These are phyloP conservation scores for Bufo gargarizans DNA, from an alignment of 2,113 vertebrate genomes.

Conservation along the genomic window DNA sequence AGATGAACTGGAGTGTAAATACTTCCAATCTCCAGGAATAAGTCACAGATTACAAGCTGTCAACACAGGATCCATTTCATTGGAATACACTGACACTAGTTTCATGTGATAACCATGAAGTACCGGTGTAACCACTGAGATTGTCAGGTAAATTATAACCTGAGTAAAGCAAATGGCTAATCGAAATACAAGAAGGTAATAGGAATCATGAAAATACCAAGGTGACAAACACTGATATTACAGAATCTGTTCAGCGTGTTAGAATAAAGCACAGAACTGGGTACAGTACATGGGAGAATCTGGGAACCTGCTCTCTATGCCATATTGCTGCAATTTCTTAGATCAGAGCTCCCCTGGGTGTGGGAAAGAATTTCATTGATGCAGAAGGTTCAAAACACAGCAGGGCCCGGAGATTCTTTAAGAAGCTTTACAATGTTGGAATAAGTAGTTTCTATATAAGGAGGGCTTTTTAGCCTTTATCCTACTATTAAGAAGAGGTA, in stretches of 20 bases:
- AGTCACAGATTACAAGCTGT: constrained; percentile 52
- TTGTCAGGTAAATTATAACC: constrained; percentile 45
- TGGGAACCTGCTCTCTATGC: not conserved
- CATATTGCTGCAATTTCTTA: constrained; percentile 5
- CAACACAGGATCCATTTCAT: constrained; percentile 27
- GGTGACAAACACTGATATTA: not conserved
- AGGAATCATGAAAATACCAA: not conserved
- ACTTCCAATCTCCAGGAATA: constrained; percentile 44
- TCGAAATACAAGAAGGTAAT: not conserved
- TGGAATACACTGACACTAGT: not conserved
- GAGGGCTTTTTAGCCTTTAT: not conserved
- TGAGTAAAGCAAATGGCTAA: not conserved
- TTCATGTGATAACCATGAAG: constrained; percentile 39
- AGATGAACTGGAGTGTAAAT: constrained; percentile 50
- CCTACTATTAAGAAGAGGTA: not conserved
- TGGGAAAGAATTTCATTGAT: constrained; percentile 3
- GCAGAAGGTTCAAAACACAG: constrained; percentile 17
- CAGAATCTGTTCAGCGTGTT: not conserved
- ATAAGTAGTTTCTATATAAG: constrained; percentile 21
- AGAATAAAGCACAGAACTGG: not conserved
- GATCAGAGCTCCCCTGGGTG: constrained; percentile 14
- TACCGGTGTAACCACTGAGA: not conserved
- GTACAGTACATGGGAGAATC: not conserved
- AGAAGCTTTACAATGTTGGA: constrained; percentile 15
- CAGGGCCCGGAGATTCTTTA: constrained; percentile 2